These are phyloP conservation scores for Eutrigla gurnardus DNA, from an alignment of 2,797 vertebrate species.

Conservation along the genomic window DNA sequence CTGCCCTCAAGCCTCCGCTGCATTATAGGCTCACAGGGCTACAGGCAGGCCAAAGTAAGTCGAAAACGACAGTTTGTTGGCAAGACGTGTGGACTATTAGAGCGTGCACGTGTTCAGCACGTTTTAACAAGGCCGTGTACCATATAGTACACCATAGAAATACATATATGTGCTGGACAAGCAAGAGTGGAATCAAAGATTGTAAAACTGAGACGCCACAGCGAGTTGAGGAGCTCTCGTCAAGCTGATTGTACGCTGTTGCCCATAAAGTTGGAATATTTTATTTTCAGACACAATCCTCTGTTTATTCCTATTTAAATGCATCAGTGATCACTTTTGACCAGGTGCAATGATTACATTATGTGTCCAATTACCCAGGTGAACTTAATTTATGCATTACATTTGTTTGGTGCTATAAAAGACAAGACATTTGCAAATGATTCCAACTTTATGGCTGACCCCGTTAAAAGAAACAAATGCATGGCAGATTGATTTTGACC, in stretches of 20 bases:
- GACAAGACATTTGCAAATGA: no score
- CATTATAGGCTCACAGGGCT: conserved; percentile 83
- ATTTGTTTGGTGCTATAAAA: no score
- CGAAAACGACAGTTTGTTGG: conserved; percentile 27
- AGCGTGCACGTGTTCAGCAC: neutral
- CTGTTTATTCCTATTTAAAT: no score
- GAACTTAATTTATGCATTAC: no score
- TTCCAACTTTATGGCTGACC: no score
- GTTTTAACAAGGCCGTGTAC: conserved; percentile 5
- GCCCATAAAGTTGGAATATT: no score
- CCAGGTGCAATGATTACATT: no score
- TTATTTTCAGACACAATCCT: no score
- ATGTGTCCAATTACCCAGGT: no score
- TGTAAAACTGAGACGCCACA: neutral
- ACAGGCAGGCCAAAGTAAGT: conserved; percentile 89
- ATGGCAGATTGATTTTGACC: neutral
- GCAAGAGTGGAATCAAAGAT: neutral
- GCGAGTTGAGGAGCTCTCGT: neutral
- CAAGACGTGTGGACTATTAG: conserved; percentile 22
- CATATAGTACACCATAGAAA: no score
- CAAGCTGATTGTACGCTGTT: no score
- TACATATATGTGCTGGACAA: conserved; percentile 10
- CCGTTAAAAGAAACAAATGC: neutral
- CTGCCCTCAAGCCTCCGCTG: conserved; percentile 82
- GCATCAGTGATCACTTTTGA: no score